Conservation (phyloP, 2,888 invertebrate genomes). For the Protonemura montana region DNA sequence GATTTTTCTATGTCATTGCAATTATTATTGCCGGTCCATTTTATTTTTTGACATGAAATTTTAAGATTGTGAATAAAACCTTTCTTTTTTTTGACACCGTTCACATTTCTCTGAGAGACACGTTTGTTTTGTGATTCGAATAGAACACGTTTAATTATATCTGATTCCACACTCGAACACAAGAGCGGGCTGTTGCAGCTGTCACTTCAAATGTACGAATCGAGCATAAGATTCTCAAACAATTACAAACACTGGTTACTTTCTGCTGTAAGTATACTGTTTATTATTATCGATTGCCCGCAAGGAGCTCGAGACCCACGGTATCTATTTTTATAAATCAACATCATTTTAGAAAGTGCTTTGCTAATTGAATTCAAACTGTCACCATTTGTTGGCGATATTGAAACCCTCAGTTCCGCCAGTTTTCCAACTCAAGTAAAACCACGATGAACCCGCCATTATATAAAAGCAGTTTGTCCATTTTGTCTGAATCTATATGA, state of each 20-base stretch:
- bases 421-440: not conserved
- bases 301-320: not conserved
- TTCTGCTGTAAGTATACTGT: too few species aligned
- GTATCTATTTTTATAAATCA: not conserved
- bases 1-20: not conserved
- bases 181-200: too few species aligned
- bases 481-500: not conserved
- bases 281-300: not conserved
- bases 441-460: too few species aligned
- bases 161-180: too few species aligned
- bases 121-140: not conserved
- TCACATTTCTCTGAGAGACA: not conserved
- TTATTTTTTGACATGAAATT: not conserved
- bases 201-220: too few species aligned
- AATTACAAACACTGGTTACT: too few species aligned
- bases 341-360: not conserved
- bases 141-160: not conserved
- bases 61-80: not conserved
- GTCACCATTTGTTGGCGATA: not conserved
- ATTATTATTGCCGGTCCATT: not conserved
- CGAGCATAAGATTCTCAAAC: too few species aligned
- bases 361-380: not conserved
- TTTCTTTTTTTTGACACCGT: constrained; percentile 7
- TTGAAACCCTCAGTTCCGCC: not conserved
- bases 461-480: too few species aligned